Evolutionary conservation across 2,888 invertebrate species (phyloP).

Genomic region (Meiosimyza platycephala): DNA sequence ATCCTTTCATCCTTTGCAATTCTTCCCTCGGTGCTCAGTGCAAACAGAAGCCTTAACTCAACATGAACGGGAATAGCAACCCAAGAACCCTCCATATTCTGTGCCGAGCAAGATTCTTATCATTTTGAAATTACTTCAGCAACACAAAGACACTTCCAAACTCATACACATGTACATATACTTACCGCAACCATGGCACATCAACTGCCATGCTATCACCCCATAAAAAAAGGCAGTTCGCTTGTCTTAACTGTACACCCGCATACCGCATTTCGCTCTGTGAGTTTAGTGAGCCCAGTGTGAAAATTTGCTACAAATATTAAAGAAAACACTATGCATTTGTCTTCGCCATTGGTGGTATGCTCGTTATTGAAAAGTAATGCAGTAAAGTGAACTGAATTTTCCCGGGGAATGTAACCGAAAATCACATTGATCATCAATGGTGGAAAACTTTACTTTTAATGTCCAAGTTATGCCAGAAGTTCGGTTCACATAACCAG

Average conservation of each 20-base stretch:
- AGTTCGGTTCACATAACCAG: too few relatives aligned
- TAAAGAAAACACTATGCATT: too few relatives aligned
- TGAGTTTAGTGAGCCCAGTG: slow-evolving; percentile 11
- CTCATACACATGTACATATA: neutral
- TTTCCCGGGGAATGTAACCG: too few relatives aligned
- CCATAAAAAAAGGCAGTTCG: slow-evolving; percentile 16
- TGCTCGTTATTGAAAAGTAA: too few relatives aligned
- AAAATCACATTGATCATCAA: too few relatives aligned
- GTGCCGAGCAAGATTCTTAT: slow-evolving; percentile 52
- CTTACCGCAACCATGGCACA: slow-evolving; percentile 44
- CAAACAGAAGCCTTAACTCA: neutral
- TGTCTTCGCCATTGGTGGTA: too few relatives aligned
- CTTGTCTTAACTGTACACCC: neutral
- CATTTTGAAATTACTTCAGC: slow-evolving; percentile 60
- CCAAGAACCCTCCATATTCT: slow-evolving; percentile 6
- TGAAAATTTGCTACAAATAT: neutral
- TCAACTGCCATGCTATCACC: slow-evolving; percentile 2
- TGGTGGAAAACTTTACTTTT: too few relatives aligned
- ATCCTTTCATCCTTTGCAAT: neutral
- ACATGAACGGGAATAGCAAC: neutral
- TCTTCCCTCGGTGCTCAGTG: neutral
- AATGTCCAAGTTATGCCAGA: too few relatives aligned
- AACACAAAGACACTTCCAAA: slow-evolving; percentile 50
- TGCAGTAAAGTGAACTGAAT: too few relatives aligned
- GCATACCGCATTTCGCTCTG: slow-evolving; percentile 15